These are phyloP conservation scores for Chaenogobius annularis DNA, from an alignment of 2,113 vertebrate genomes.

Conservation along the genomic window DNA sequence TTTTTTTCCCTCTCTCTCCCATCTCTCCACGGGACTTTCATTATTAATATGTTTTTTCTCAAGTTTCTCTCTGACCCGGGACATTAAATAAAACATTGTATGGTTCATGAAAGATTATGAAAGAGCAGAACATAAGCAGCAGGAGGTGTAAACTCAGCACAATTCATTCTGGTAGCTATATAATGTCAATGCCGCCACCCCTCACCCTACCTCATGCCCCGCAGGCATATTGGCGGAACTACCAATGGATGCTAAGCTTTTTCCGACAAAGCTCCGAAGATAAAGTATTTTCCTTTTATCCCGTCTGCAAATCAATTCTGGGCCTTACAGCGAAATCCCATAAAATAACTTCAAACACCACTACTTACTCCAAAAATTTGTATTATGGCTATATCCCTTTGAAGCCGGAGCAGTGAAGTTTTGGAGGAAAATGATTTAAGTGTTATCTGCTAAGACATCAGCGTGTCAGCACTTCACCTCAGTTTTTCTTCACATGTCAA, in stretches of 20 bases:
- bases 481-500: slow-evolving; percentile 98
- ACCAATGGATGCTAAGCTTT: slow-evolving; percentile 99
- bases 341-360: slow-evolving; percentile 99
- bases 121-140: slow-evolving; percentile 95
- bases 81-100: slow-evolving; percentile 99
- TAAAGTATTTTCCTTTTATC: slow-evolving; percentile 99
- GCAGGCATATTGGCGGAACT: slow-evolving; percentile 93
- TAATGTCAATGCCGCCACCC: slow-evolving; percentile 92
- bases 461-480: slow-evolving; percentile 95
- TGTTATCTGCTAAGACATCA: slow-evolving; percentile 98
- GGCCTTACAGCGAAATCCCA: slow-evolving; percentile 99
- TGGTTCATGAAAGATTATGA: slow-evolving; percentile 98
- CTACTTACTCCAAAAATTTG: slow-evolving; percentile 99
- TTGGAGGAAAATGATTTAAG: slow-evolving; percentile 99
- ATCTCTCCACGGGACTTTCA: slow-evolving; percentile 77
- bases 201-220: slow-evolving; percentile 80
- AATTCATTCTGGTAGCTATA: slow-evolving; percentile 86
- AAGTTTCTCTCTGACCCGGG: slow-evolving; percentile 95
- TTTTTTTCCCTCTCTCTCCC: slow-evolving; percentile 45
- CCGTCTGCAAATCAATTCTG: slow-evolving; percentile 99
- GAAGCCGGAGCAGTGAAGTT: slow-evolving; percentile 98
- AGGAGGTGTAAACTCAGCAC: slow-evolving; percentile 91
- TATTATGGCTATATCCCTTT: slow-evolving; percentile 99
- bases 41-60: slow-evolving; percentile 90
- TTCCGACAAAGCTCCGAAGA: slow-evolving; percentile 99